These are phyloP conservation scores for Ammodramus savannarum DNA, from an alignment of 2,113 vertebrate species.

Conservation along the genomic window DNA sequence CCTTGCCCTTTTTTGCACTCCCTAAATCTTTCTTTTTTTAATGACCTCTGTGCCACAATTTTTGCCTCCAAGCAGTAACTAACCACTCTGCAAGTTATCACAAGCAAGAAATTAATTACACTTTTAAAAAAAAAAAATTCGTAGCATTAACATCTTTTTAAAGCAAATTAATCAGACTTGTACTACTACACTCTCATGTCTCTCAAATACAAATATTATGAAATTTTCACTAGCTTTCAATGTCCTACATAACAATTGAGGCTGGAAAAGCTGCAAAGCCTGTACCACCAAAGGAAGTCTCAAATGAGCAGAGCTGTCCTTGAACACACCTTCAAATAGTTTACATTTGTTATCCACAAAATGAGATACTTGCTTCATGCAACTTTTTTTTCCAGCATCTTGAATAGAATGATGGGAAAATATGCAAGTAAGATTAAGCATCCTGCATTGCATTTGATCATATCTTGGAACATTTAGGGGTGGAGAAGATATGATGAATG, in stretches of 20 bases:
- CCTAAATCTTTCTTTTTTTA: slow-evolving; percentile 31
- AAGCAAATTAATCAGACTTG: slow-evolving; percentile 15
- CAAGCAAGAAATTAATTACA: slow-evolving; percentile 19
- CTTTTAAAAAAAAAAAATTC: not conserved
- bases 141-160: slow-evolving; percentile 7
- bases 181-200: not conserved
- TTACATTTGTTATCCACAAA: not conserved
- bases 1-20: not conserved
- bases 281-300: not conserved
- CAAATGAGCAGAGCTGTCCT: slow-evolving; percentile 33
- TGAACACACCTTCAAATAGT: slow-evolving; percentile 28
- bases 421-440: slow-evolving; percentile 24
- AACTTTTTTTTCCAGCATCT: not conserved
- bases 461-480: not conserved
- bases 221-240: slow-evolving; percentile 19
- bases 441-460: slow-evolving; percentile 34
- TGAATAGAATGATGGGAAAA: slow-evolving; percentile 21
- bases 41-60: not conserved
- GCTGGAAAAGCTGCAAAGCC: not conserved
- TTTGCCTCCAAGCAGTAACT: slow-evolving; percentile 48
- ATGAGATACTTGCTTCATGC: not conserved
- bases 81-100: slow-evolving; percentile 31
- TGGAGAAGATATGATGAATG: slow-evolving; percentile 1
- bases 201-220: slow-evolving; percentile 24
- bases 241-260: slow-evolving; percentile 7